phyloP scores from a whole-genome alignment of 2,888 invertebrate species.

The Adineta ricciae region DNA sequence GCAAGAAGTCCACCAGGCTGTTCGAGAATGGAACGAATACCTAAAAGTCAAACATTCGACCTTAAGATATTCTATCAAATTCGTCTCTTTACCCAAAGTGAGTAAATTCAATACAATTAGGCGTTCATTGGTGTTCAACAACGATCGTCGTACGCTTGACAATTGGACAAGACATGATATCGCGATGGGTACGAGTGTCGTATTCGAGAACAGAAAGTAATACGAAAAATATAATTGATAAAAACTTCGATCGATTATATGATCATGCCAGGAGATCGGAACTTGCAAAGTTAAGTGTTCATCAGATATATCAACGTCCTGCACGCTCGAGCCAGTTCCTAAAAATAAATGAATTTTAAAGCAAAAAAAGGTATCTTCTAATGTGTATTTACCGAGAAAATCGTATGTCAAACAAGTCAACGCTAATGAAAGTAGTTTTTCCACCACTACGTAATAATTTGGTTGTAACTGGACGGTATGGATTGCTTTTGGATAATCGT shows the following conservation, averaged over 20 bases:
- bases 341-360: not conserved
- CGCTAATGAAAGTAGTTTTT: not conserved
- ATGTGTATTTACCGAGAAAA: slow-evolving; percentile 3
- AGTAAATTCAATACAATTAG: slow-evolving; percentile 82
- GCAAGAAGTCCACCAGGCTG: slow-evolving; percentile 55
- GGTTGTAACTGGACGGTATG: not conserved
- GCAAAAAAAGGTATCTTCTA: too few species aligned
- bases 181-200: slow-evolving; percentile 60
- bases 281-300: slow-evolving; percentile 94
- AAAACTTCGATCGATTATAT: not conserved
- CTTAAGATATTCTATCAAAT: not conserved
- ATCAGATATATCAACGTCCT: slow-evolving; percentile 78
- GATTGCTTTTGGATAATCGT: not conserved
- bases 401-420: slow-evolving; percentile 4
- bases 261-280: slow-evolving; percentile 73
- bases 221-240: not conserved
- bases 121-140: slow-evolving; percentile 86
- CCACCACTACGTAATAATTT: not conserved
- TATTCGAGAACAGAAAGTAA: not conserved
- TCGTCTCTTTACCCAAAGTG: slow-evolving; percentile 60
- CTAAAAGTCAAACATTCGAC: slow-evolving; percentile 47
- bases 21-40: slow-evolving; percentile 50
- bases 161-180: slow-evolving; percentile 88
- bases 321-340: slow-evolving; percentile 69
- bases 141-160: slow-evolving; percentile 81